Base-by-base conservation (phyloP, 92 coral and sea anemone species). In the Phymanthus crucifer region DNA sequence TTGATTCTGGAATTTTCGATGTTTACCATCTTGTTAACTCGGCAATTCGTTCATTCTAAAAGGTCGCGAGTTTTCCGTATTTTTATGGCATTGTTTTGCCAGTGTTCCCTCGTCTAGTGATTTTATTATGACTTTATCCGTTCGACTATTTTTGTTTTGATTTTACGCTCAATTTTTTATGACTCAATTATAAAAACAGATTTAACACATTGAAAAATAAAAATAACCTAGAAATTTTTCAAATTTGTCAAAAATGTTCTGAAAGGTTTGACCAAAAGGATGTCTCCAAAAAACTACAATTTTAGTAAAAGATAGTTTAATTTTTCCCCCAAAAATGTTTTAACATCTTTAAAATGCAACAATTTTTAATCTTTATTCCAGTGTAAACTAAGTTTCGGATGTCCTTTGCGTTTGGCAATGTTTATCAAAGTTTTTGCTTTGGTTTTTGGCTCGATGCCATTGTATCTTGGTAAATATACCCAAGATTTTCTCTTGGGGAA, bases 391-490 rank as follows among this genome's bases (percentile, higher is more conserved):
- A 27, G 68, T 61, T 18, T 61, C 68, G 12, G 34, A 61, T 61
- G 29, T 61, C 68, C 34, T 6, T 3, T 26, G 38, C 0, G 0
- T 45, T 73, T 45, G 48, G 12, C 48, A 10, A 2, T 0, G 10
- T 40, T 72, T 6, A 2, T 65, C 16, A 7, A 21, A 32, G 38
- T 74, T 50, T 13, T 19, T 29, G 3, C 37, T 75, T 52, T 32
- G 79, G 37, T 31, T 77, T 77, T 65, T 77, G 81, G 81, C 81
- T 18, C 17, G 40, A 64, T 0, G 71, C 81, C 81, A 77, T 27
- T 40, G 40, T 38, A 26, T 37, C 31, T 61, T 26, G 67, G 72
- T 40, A 64, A 34, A 4, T 2, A 58, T 32, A 6, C 31, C 6
- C 18, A 54, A 29, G 34, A 27, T 24, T 61, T 61, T 17, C 29